These are phyloP conservation scores for Polymixis flavicincta DNA, from an alignment of 2,888 invertebrate genomes.

Conservation along the genomic window DNA sequence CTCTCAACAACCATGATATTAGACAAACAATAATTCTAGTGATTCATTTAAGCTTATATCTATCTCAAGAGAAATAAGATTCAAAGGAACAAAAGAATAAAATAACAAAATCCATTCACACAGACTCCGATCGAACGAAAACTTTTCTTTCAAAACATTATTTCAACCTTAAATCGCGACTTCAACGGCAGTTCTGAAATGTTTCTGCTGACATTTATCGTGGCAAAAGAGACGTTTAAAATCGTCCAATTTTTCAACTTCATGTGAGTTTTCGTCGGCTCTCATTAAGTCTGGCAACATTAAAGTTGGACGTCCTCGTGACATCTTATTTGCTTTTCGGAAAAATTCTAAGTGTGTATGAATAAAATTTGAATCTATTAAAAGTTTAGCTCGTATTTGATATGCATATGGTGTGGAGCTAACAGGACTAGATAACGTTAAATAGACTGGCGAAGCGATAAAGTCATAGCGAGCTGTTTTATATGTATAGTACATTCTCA, in stretches of 20 bases:
- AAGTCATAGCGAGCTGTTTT: not conserved
- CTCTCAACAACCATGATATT: not conserved
- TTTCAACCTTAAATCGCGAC: constrained; percentile 55
- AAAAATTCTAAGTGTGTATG: constrained; percentile 18
- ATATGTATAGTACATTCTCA: not conserved
- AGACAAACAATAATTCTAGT: constrained; percentile 13
- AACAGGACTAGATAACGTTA: not conserved
- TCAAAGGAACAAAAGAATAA: constrained; percentile 51
- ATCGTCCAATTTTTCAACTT: constrained; percentile 36
- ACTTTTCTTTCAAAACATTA: constrained; percentile 63
- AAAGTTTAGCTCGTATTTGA: constrained; percentile 24
- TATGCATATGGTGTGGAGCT: not conserved
- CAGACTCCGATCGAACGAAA: constrained; percentile 48
- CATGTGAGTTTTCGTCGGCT: constrained; percentile 24
- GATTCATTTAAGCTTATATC: constrained; percentile 41
- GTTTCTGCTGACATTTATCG: constrained; percentile 37
- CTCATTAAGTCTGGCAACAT: constrained; percentile 50
- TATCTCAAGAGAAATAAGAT: constrained; percentile 30
- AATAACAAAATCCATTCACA: constrained; percentile 58
- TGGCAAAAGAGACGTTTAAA: constrained; percentile 43
- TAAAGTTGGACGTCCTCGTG: constrained; percentile 30
- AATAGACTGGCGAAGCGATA: not conserved
- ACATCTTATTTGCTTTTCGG: constrained; percentile 27
- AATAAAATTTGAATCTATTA: constrained; percentile 47
- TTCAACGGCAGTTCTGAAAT: constrained; percentile 46